phyloP scores from a whole-genome alignment of 2,888 invertebrate species.

The Trissolcus japonicus region DNA sequence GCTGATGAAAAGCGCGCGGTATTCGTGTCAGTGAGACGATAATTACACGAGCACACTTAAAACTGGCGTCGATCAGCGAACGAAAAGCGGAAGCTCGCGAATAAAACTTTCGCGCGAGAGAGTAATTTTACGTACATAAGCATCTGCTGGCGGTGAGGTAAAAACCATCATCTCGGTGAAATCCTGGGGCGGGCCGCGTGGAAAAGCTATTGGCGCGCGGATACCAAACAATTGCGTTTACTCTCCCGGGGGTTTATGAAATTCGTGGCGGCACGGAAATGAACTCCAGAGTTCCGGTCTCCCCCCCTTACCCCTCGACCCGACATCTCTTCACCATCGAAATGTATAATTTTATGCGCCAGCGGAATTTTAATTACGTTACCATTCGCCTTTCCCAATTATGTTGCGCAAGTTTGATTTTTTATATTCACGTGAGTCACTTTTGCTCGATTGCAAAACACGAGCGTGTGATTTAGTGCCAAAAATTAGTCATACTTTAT shows the following conservation, averaged over 20 bases:
- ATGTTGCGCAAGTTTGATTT: not conserved
- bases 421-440: slow-evolving; percentile 20
- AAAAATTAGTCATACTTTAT: slow-evolving; percentile 30
- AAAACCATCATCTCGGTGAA: slow-evolving; percentile 5
- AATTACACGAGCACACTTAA: slow-evolving; percentile 38
- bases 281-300: no score
- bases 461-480: slow-evolving; percentile 18
- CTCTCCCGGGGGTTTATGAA: no score
- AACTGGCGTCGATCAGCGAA: slow-evolving; percentile 24
- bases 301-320: no score
- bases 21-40: slow-evolving; percentile 47
- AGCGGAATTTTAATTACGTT: slow-evolving; percentile 16
- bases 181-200: not conserved
- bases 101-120: slow-evolving; percentile 1
- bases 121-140: not conserved
- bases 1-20: slow-evolving; percentile 40
- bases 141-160: not conserved
- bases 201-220: no score
- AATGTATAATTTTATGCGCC: not conserved
- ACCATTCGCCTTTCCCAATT: not conserved
- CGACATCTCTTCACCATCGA: no score
- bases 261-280: no score
- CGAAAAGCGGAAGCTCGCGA: not conserved
- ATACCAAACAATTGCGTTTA: no score
- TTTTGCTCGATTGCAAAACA: slow-evolving; percentile 14